Conservation (phyloP, 2,113 vertebrate species). For the Cynoglossus semilaevis region DNA sequence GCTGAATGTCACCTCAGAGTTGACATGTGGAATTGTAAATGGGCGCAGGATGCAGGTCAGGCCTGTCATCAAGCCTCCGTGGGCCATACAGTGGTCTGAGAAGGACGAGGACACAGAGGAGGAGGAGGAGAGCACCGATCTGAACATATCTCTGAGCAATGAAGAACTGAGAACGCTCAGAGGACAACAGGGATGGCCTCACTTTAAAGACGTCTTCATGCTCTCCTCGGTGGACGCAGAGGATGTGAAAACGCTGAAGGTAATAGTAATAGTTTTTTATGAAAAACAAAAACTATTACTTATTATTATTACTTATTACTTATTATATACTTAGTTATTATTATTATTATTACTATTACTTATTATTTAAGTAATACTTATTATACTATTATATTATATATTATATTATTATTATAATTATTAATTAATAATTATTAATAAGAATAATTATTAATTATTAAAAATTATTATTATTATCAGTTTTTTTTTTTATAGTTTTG, state of each 20-base stretch:
- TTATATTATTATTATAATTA: no score
- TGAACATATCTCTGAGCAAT: constrained; percentile 31
- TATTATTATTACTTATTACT: no score
- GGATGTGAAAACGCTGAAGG: constrained; percentile 78
- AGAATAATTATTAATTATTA: no score
- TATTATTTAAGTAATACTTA: no score
- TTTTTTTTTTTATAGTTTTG: no score
- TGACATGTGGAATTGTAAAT: constrained; percentile 87
- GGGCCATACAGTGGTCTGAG: constrained; percentile 32
- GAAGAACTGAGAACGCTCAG: constrained; percentile 59
- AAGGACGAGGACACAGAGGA: not conserved
- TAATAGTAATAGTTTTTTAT: no score
- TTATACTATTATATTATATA: no score
- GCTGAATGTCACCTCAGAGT: constrained; percentile 75
- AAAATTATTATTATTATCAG: no score
- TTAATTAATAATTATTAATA: no score
- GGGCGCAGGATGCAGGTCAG: constrained; percentile 70
- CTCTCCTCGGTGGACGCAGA: constrained; percentile 82
- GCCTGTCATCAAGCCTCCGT: constrained; percentile 35
- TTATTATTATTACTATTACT: no score
- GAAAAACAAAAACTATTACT: no score
- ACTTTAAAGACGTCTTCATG: constrained; percentile 96
- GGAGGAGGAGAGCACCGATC: not conserved
- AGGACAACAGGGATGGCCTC: constrained; percentile 80
- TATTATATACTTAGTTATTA: no score